Evolutionary conservation across 2,113 vertebrate genomes (phyloP).

Genomic region (Clarias batrachus): DNA sequence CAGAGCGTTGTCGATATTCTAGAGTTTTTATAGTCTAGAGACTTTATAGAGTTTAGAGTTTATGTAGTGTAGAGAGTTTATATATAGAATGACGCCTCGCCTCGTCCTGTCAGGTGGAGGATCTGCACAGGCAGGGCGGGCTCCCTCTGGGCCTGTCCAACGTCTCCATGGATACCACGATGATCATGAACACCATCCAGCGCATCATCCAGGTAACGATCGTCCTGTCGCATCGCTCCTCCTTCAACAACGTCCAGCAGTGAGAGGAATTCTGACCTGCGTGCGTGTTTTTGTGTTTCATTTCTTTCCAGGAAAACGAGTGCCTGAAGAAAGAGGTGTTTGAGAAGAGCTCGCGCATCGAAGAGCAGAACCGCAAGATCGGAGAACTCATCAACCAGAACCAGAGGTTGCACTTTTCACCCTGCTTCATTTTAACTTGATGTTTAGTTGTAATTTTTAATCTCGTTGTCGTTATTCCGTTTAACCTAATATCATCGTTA

Average conservation of each 20-base stretch:
- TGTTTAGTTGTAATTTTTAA: no score
- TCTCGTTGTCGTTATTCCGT: no score
- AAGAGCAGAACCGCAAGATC: slow-evolving; percentile 96
- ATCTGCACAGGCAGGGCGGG: slow-evolving; percentile 79
- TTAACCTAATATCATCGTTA: no score
- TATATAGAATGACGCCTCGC: not conserved
- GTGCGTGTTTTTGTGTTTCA: not conserved
- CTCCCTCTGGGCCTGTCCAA: slow-evolving; percentile 73
- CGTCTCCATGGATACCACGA: slow-evolving; percentile 90
- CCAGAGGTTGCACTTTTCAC: slow-evolving; percentile 80
- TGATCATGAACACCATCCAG: slow-evolving; percentile 94
- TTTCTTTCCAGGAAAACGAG: slow-evolving; percentile 85
- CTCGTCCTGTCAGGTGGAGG: slow-evolving; percentile 77
- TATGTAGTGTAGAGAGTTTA: not conserved
- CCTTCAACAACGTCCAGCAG: not conserved
- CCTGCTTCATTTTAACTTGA: not conserved
- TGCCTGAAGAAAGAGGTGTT: slow-evolving; percentile 93
- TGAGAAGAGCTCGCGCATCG: slow-evolving; percentile 91
- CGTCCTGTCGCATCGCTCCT: not conserved
- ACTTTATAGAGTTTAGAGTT: not conserved
- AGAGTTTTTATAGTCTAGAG: no score
- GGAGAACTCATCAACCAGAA: slow-evolving; percentile 90
- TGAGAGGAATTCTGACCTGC: not conserved
- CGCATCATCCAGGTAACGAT: slow-evolving; percentile 86
- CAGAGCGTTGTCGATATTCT: no score